Percentiles rank a stretch among this genome's conserved stretches.
phyloP scores from a whole-genome alignment of 2,797 vertebrate genomes.

The Pipistrellus pipistrellus region DNA sequence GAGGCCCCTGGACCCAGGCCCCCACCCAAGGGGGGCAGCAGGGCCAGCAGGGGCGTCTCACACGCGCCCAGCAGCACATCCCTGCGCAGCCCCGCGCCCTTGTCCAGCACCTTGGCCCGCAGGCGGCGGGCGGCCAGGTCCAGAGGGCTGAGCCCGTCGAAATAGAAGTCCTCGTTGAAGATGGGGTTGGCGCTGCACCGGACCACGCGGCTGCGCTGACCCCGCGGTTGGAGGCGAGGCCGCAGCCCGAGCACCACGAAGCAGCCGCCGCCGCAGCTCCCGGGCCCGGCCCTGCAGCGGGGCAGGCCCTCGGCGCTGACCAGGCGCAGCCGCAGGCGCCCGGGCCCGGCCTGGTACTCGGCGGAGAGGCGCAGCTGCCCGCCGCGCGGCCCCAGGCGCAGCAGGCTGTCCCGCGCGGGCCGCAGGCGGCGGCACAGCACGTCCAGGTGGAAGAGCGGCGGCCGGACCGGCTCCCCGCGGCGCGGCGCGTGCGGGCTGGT shows the following conservation, averaged over 20 bases:
- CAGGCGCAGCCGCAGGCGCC: constrained; percentile 82
- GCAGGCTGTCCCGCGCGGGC: constrained; percentile 75
- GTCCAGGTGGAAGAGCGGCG: constrained; percentile 84
- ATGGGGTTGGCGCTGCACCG: constrained; percentile 84
- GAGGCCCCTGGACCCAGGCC: not conserved
- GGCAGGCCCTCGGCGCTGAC: constrained; percentile 84
- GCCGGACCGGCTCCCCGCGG: not conserved
- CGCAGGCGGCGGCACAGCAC: constrained; percentile 79
- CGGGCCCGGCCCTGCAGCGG: constrained; percentile 28
- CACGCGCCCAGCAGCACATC: constrained; percentile 82
- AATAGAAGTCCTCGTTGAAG: constrained; percentile 88
- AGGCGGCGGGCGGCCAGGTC: constrained; percentile 79
- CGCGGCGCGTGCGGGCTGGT: constrained; percentile 58
- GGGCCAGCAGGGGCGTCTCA: constrained; percentile 71
- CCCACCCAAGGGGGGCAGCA: constrained; percentile 75
- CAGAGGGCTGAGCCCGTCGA: constrained; percentile 74
- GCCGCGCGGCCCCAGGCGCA: constrained; percentile 77
- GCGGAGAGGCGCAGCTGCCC: constrained; percentile 80
- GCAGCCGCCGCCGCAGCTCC: constrained; percentile 77
- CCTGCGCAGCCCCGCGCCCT: constrained; percentile 75
- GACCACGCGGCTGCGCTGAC: constrained; percentile 82
- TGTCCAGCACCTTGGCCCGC: constrained; percentile 81
- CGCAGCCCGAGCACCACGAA: constrained; percentile 80
- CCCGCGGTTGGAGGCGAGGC: constrained; percentile 53
- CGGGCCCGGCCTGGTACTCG: constrained; percentile 73